Evolutionary conservation across 2,888 invertebrate genomes (phyloP), one percentile per base, ranked within the genome.

Genomic region (Eupithecia subumbrata): DNA sequence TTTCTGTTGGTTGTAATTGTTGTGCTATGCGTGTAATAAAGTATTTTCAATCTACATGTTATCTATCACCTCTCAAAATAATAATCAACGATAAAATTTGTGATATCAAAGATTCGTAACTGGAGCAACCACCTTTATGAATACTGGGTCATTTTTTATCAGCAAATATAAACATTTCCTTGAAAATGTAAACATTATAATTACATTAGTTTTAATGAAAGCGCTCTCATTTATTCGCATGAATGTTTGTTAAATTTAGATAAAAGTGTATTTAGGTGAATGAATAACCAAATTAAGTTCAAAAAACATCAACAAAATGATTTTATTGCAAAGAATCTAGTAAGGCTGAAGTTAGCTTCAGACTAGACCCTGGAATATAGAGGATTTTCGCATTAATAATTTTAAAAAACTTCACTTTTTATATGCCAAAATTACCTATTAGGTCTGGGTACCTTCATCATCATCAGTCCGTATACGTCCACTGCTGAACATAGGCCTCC

Each of bases 41-140:
- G n/a, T n/a, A n/a, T 48, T n/a, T 48, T 1, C 7, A 18, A 52
- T 18, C 0, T 18, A 45, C 30, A 30, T 30, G 1, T 2, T 40
- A 40, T 40, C 40, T 40, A 40, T 40, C 40, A 40, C 18, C 9
- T 2, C 3, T 22, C 11, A 56, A 56, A 22, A 56, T 22, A 8
- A 5, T 25, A 71, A 80, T 69, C 67, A 72, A 80, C 79, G 80
- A 79, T 71, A 82, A 73, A 72, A 73, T 43, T 71, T 5, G 12
- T 25, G 25, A 60, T 60, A 60, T 25, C 22, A 60, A 25, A 60
- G 25, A 60, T 80, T 67, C 25, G 68, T 81, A 85, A 85, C 80
- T 78, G 76, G 85, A 84, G 82, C 87, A 86, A 85, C 82, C 84
- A 87, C 88, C 85, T 88, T 83, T 83, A 79, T 73, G 37, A 64